Conservation (phyloP, 2,888 invertebrate genomes). For the Drosophila helvetica region DNA sequence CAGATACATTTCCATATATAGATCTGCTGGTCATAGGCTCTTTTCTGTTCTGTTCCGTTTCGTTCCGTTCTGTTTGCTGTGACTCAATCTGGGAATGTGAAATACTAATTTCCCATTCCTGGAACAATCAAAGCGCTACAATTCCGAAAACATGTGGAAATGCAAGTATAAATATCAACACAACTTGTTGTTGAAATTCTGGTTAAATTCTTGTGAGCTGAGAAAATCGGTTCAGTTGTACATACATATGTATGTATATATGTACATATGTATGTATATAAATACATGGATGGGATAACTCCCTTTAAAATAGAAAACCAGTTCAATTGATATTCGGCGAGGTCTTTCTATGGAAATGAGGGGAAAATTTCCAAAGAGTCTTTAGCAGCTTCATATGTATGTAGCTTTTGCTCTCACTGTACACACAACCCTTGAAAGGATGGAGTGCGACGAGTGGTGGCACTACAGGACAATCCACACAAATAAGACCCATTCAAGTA, state of each 20-base stretch:
- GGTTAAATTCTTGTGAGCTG: neutral
- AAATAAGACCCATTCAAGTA: neutral
- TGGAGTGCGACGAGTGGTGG: too few relatives aligned
- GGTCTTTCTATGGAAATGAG: too few relatives aligned
- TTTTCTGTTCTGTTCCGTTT: too few relatives aligned
- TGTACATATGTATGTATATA: too few relatives aligned
- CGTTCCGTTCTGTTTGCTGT: conserved; percentile 12
- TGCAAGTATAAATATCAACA: neutral
- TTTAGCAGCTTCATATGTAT: too few relatives aligned
- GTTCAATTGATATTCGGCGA: neutral
- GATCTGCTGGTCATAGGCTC: conserved; percentile 6
- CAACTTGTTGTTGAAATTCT: neutral
- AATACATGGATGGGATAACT: too few relatives aligned
- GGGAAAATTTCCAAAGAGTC: too few relatives aligned
- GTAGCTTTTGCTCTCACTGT: too few relatives aligned
- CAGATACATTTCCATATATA: conserved; percentile 9
- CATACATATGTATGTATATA: too few relatives aligned
- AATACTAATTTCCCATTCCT: conserved; percentile 24
- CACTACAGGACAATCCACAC: neutral
- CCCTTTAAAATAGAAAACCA: too few relatives aligned
- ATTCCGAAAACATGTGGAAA: conserved; percentile 21
- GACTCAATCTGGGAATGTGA: conserved; percentile 35
- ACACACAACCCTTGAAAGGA: neutral
- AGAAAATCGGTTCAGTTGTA: neutral
- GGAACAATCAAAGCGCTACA: conserved; percentile 28